Base-by-base conservation (phyloP, 2,113 vertebrate species). In the Onychostruthus taczanowskii region DNA sequence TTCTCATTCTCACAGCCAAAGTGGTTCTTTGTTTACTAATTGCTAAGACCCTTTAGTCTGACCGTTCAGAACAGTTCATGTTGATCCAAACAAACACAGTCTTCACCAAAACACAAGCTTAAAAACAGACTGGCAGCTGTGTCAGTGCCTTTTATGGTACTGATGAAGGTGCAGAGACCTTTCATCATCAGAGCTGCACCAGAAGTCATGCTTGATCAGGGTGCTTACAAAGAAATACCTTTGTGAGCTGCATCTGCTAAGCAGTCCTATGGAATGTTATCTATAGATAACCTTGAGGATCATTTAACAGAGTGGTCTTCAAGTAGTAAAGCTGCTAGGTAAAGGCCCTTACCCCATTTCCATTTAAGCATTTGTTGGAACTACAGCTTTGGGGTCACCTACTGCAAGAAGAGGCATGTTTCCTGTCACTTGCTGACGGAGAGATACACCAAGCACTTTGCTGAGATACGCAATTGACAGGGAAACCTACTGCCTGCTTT, bases 11-110 rank as follows among this genome's bases (percentile, higher is more conserved):
- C 63, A 81, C 27, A 81, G 66, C 27, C 35, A 19, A 87, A 75
- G 28, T 9, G 4, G 27, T 47, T 81, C 24, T 58, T 37, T 47
- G 28, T 35, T 49, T 56, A n/a, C 16, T 59, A 75, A 72, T 12
- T 39, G 35, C 3, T 33, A 72, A 88, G 16, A 74, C 16, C 41
- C 24, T 87, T 84, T 49, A 72, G 41, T 62, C 35, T 47, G 39
- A 75, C 67, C 18, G 46, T 74, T 33, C 35, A 46, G 44, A 87
- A 67, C 56, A 82, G 16, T n/a, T 74, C 5, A 18, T 5, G 11
- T 35, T 3, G 2, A 89, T 84, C 56, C 50, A 96, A 90, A 88
- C 0, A 0, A 92, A 74, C 0, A 74, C 0, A 2, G 28, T 77
- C 56, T 89, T 82, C 53, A 70, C 18, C 9, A 6, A 93, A 87